These are phyloP conservation scores for Arizona elegans DNA, from an alignment of 2,113 vertebrate genomes.

Conservation along the genomic window DNA sequence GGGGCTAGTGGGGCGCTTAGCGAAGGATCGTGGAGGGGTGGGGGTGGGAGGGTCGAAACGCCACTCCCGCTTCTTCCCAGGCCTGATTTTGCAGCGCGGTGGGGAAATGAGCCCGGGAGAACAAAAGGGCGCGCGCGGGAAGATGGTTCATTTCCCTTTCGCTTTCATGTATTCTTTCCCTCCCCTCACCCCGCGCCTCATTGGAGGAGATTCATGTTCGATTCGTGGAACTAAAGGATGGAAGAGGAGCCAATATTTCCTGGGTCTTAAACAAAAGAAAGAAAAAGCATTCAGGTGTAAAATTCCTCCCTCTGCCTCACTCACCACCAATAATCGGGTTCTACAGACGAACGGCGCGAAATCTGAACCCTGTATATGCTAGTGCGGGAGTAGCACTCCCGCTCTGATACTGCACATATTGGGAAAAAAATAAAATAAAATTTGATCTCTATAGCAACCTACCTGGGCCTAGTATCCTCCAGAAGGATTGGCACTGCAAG, in stretches of 20 bases:
- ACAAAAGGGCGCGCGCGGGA: neutral
- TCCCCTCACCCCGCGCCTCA: no score
- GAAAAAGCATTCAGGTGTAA: neutral
- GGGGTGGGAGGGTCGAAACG: neutral
- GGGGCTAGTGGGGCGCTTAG: neutral
- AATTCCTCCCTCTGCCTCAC: neutral
- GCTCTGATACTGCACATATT: neutral
- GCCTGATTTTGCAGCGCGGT: neutral
- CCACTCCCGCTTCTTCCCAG: neutral
- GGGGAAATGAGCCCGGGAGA: neutral
- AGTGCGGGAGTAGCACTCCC: no score
- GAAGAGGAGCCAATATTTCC: neutral
- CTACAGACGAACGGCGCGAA: neutral
- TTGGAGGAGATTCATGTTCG: neutral
- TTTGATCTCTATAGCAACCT: neutral
- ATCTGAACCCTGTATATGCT: neutral
- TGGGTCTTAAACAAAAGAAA: neutral
- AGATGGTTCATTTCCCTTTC: no score
- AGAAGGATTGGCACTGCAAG: neutral
- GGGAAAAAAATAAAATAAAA: neutral
- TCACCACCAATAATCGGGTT: neutral
- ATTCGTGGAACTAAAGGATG: no score
- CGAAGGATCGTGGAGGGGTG: neutral
- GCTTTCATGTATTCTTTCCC: neutral
- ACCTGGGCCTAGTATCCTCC: neutral